Base-by-base conservation (phyloP, 2,888 invertebrate species). In the Tuta absoluta region DNA sequence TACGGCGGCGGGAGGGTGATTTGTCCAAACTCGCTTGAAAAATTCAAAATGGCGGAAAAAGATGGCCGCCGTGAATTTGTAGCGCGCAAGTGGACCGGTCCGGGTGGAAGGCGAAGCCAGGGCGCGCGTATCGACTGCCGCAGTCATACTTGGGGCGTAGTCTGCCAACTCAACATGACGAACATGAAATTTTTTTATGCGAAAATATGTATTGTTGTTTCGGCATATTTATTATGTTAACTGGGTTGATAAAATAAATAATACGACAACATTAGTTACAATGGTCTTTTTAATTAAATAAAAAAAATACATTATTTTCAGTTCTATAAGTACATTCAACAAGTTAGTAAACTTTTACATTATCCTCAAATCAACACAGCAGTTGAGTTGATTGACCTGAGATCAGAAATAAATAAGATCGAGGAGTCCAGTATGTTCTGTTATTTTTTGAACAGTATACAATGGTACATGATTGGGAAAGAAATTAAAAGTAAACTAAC, bases 291-390 rank as follows among this genome's bases (percentile, higher is more conserved):
- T 86, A 85, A 85, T 88, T 86, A 87, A 87, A 87, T 86, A 87
- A 88, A 89, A 89, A 90, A 89, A 89, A 87, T 87, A 89, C 88
- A 88, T 86, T 77, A 82, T 88, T 81, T 49, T 87, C 86, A 87
- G 85, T 86, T 89, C 85, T 89, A 88, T 90, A 90, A 91, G 91
- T 90, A 91, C 91, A 84, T 86, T 66, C 85, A 90, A 89, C 89
- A 89, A 84, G 87, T 87, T 86, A 87, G 88, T 87, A 89, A 86
- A 86, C 81, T 83, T 85, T 89, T 84, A 56, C 56, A 56, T 33
- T 56, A 56, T 56, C 33, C 89, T 85, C 87, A 88, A 89, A 87
- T 89, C 84, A 89, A 89, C 87, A 86, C 80, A 81, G 78, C 77
- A 81, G 80, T 79, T 78, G 79, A 81, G 80, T 79, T 78, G 79